These are phyloP conservation scores for Cyphomyrus plagiostoma DNA, from an alignment of 2,113 vertebrate species.

Conservation along the genomic window DNA sequence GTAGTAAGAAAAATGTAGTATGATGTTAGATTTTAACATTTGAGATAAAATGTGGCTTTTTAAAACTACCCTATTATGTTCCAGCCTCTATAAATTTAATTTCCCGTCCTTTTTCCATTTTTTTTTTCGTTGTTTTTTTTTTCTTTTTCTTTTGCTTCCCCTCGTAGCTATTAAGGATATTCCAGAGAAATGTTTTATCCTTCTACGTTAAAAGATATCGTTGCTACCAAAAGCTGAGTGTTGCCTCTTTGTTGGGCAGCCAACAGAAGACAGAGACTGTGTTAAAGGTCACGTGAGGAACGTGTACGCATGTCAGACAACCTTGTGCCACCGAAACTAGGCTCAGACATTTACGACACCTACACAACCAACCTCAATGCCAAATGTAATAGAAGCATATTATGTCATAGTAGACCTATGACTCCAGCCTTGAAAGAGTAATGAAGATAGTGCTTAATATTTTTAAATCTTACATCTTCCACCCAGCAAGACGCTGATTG, in stretches of 20 bases:
- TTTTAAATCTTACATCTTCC: neutral
- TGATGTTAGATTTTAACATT: neutral
- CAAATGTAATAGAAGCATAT: neutral
- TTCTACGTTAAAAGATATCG: neutral
- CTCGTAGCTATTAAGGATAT: neutral
- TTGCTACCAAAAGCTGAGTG: neutral
- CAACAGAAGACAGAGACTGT: neutral
- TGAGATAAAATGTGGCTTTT: neutral
- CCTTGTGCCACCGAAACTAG: neutral
- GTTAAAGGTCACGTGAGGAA: neutral
- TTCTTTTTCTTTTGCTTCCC: neutral
- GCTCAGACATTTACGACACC: constrained; percentile 8
- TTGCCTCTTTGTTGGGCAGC: neutral
- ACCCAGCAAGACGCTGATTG: neutral
- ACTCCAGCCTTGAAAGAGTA: neutral
- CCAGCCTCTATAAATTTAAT: neutral
- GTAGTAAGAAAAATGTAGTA: neutral
- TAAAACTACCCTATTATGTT: neutral
- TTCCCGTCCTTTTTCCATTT: neutral
- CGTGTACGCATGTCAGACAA: neutral
- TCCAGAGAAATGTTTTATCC: neutral
- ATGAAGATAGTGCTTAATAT: neutral
- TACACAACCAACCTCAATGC: constrained; percentile 7
- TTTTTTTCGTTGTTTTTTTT: neutral
- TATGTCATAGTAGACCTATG: neutral